These are phyloP conservation scores for Bothrops jararaca DNA, from an alignment of 2,113 vertebrate genomes.

Conservation along the genomic window DNA sequence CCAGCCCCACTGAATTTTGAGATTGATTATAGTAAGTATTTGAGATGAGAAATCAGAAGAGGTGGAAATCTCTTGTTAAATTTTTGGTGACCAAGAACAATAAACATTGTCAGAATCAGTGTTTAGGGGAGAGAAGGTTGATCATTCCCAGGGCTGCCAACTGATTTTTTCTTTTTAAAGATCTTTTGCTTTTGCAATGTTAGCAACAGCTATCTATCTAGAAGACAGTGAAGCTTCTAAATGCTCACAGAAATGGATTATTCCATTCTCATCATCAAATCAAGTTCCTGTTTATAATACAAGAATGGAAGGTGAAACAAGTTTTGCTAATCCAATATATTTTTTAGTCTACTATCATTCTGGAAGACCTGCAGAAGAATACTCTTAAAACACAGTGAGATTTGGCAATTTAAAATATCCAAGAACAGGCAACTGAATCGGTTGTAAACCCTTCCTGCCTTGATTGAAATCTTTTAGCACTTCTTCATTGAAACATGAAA, in stretches of 20 bases:
- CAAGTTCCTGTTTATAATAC: not conserved
- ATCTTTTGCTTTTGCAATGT: not conserved
- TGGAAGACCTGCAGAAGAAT: not conserved
- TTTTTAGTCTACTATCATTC: not conserved
- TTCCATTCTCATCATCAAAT: not conserved
- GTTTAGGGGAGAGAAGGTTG: not conserved
- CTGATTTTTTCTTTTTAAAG: not conserved
- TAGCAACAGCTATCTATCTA: not conserved
- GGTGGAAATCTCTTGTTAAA: constrained; percentile 14
- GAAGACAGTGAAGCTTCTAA: not conserved
- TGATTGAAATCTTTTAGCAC: constrained; percentile 2
- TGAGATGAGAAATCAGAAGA: constrained; percentile 16
- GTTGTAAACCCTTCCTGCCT: not conserved
- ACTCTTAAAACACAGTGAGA: not conserved
- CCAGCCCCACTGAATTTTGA: constrained; percentile 10
- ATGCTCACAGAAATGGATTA: not conserved
- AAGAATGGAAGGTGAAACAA: not conserved
- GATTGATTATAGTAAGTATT: constrained; percentile 16
- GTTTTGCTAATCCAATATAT: not conserved
- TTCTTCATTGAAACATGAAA: not conserved
- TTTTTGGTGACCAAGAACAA: constrained; percentile 9
- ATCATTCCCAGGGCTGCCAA: not conserved
- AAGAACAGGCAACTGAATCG: not conserved
- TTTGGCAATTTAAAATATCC: not conserved
- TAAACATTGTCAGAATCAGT: not conserved